phyloP scores from a whole-genome alignment of 1,140 invertebrate species.

The Drosophila eugracilis region DNA sequence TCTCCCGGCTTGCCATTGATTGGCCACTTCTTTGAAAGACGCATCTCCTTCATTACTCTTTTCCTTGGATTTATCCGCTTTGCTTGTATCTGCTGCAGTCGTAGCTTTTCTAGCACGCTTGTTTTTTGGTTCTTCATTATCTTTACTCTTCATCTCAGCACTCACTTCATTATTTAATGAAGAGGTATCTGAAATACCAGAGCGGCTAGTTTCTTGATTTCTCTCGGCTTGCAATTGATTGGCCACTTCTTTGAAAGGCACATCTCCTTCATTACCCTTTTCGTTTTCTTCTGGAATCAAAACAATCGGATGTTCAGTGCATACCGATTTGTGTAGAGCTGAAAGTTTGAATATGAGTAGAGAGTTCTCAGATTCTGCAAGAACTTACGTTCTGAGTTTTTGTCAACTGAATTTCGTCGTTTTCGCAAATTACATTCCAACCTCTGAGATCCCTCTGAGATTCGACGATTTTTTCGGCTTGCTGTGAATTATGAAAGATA shows the following conservation, averaged over 20 bases:
- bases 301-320: background rate
- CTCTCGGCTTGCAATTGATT: background rate
- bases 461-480: conserved; percentile 11
- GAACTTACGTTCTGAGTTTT: conserved; percentile 1
- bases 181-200: background rate
- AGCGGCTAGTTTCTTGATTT: background rate
- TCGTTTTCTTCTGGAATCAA: background rate
- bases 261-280: background rate
- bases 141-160: background rate
- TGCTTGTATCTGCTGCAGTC: background rate
- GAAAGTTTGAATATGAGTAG: background rate
- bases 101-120: background rate
- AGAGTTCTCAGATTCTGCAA: too few species aligned
- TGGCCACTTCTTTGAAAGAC: background rate
- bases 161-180: background rate
- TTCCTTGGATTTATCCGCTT: background rate
- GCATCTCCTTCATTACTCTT: background rate
- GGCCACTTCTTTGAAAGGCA: background rate
- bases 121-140: background rate
- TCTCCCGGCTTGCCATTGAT: background rate
- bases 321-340: background rate
- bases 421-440: background rate
- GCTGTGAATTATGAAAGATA: conserved; percentile 2
- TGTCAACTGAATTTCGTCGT: background rate
- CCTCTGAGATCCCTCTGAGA: conserved; percentile 5